These are phyloP conservation scores for Andricus curvator DNA, from an alignment of 2,888 invertebrate species.

Conservation along the genomic window DNA sequence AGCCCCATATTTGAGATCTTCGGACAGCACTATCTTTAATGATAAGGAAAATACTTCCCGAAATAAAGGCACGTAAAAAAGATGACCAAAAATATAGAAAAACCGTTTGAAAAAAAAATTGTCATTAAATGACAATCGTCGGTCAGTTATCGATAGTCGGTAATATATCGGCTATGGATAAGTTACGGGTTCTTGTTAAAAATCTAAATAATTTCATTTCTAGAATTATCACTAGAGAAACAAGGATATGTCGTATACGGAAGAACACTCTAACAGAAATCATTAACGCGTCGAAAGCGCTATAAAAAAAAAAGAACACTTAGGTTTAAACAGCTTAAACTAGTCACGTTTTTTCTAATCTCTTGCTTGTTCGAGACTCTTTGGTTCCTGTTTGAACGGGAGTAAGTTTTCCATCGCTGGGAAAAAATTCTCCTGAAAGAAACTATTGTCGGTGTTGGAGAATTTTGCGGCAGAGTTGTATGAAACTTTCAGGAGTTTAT, in stretches of 20 bases:
- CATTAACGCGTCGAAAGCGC: conserved; percentile 10
- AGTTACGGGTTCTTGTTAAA: background rate
- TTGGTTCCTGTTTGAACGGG: conserved; percentile 17
- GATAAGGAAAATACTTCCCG: background rate
- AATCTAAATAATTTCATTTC: background rate
- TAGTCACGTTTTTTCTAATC: background rate
- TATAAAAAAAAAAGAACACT: background rate
- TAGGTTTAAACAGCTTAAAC: background rate
- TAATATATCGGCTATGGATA: background rate
- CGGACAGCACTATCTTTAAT: background rate
- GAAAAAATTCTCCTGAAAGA: background rate
- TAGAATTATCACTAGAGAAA: conserved; percentile 19
- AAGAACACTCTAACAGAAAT: conserved; percentile 15
- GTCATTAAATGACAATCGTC: background rate
- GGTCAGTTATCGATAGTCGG: background rate
- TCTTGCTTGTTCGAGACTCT: conserved; percentile 18
- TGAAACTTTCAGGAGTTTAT: conserved; percentile 12
- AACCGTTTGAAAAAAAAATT: background rate
- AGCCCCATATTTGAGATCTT: conserved; percentile 4
- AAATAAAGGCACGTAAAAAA: conserved; percentile 22
- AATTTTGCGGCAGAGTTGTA: background rate
- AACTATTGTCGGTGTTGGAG: background rate
- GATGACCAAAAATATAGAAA: background rate
- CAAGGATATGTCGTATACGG: conserved; percentile 22
- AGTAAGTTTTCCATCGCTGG: background rate